Conservation (phyloP, 2,797 vertebrate genomes). For the Danio tinwini region DNA sequence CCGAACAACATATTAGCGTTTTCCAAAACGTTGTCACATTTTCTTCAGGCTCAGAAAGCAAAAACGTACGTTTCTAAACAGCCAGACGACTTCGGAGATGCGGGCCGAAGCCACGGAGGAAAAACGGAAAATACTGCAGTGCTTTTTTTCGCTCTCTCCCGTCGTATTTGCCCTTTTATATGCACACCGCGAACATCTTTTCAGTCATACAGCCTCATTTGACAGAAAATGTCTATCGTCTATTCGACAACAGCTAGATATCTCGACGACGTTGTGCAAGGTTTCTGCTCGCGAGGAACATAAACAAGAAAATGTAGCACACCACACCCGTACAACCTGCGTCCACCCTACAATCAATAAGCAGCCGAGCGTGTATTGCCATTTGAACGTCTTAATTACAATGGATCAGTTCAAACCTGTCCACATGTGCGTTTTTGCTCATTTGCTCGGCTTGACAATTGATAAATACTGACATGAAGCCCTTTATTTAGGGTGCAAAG, state of each 20-base stretch:
- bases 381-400: constrained; percentile 23
- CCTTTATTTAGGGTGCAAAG: constrained; percentile 17
- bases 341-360: constrained; percentile 76
- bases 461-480: constrained; percentile 32
- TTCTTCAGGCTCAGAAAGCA: neutral
- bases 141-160: constrained; percentile 64
- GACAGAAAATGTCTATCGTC: constrained; percentile 19
- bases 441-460: constrained; percentile 36
- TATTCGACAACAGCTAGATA: constrained; percentile 14
- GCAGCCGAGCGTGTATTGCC: constrained; percentile 40
- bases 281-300: constrained; percentile 67
- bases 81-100: constrained; percentile 14
- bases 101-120: constrained; percentile 39
- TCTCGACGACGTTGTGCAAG: constrained; percentile 40
- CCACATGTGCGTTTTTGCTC: constrained; percentile 21
- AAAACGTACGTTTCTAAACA: constrained; percentile 37
- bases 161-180: constrained; percentile 16
- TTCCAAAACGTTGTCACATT: constrained; percentile 28
- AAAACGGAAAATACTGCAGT: constrained; percentile 81
- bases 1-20: constrained; percentile 22
- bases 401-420: constrained; percentile 15
- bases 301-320: constrained; percentile 68
- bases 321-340: constrained; percentile 83
- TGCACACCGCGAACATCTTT: constrained; percentile 3
- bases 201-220: neutral